phyloP scores from a whole-genome alignment of 2,888 invertebrate species.

The Psylliodes chrysocephalus region DNA sequence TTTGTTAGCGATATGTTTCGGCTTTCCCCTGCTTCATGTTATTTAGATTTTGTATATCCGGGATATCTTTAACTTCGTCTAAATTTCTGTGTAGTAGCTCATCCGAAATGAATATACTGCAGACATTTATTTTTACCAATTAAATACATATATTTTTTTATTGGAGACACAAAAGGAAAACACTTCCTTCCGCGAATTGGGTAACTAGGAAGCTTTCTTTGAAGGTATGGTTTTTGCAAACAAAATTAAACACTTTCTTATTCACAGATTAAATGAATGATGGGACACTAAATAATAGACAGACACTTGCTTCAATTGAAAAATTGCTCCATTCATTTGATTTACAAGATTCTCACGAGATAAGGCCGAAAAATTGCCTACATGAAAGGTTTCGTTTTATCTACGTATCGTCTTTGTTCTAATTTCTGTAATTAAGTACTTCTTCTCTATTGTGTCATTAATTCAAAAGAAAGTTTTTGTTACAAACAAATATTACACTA shows the following conservation, averaged over 20 bases:
- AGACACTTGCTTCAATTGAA: neutral
- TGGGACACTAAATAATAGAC: neutral
- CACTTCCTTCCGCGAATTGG: too few relatives aligned
- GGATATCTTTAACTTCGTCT: too few relatives aligned
- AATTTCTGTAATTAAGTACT: slow-evolving; percentile 1
- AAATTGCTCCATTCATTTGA: neutral
- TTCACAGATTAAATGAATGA: neutral
- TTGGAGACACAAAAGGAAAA: too few relatives aligned
- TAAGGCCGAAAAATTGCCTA: neutral
- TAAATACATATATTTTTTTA: too few relatives aligned
- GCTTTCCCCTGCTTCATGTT: too few relatives aligned
- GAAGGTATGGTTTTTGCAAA: neutral
- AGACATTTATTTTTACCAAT: too few relatives aligned
- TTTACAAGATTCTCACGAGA: slow-evolving; percentile 12
- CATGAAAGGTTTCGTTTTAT: slow-evolving; percentile 10
- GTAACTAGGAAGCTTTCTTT: too few relatives aligned
- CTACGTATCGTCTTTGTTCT: slow-evolving; percentile 2
- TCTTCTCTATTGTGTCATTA: neutral
- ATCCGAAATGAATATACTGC: too few relatives aligned
- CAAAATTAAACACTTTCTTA: neutral
- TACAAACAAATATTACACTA: neutral
- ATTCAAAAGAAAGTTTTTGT: slow-evolving; percentile 8
- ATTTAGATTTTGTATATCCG: too few relatives aligned
- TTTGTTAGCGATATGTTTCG: too few relatives aligned
- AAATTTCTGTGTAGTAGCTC: too few relatives aligned